Percentiles rank a stretch among this genome's conserved stretches.
Evolutionary conservation across 2,888 invertebrate species (phyloP).

Genomic region (Epirrhoe alternata): DNA sequence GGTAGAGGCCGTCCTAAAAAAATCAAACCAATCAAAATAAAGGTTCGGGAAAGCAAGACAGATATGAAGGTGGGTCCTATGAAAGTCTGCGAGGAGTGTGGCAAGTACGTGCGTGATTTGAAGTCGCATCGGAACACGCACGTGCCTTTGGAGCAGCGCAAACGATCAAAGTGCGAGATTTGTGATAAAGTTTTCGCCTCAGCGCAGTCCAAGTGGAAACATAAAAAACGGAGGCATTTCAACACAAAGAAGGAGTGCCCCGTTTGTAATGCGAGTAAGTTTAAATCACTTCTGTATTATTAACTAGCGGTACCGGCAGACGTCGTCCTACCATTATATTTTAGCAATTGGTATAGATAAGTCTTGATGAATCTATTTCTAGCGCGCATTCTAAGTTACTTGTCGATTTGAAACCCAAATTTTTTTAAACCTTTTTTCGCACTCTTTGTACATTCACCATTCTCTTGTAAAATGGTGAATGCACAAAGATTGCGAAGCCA

Average conservation of each 20-base stretch:
- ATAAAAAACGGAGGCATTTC: slow-evolving; percentile 68
- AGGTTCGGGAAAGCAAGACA: slow-evolving; percentile 28
- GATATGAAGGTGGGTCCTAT: slow-evolving; percentile 22
- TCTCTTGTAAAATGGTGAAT: too few relatives aligned
- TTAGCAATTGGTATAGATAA: too few relatives aligned
- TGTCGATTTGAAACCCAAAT: too few relatives aligned
- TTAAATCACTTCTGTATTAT: slow-evolving; percentile 13
- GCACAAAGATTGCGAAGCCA: too few relatives aligned
- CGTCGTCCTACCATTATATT: too few relatives aligned
- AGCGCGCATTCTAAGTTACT: too few relatives aligned
- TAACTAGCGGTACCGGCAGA: too few relatives aligned
- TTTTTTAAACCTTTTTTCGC: too few relatives aligned
- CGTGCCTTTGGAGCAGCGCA: slow-evolving; percentile 50
- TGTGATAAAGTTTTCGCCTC: slow-evolving; percentile 66
- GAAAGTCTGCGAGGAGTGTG: slow-evolving; percentile 72
- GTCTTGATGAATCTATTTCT: too few relatives aligned
- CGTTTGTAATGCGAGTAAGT: slow-evolving; percentile 71
- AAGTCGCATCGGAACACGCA: slow-evolving; percentile 61
- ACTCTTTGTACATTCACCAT: too few relatives aligned
- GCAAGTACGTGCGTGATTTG: slow-evolving; percentile 64
- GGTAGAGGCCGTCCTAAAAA: slow-evolving; percentile 47
- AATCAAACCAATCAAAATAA: slow-evolving; percentile 32
- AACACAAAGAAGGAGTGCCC: slow-evolving; percentile 66
- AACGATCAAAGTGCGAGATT: slow-evolving; percentile 56
- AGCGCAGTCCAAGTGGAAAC: slow-evolving; percentile 58